Conservation (phyloP, 2,888 invertebrate genomes). For the Priocnemis perturbator region DNA sequence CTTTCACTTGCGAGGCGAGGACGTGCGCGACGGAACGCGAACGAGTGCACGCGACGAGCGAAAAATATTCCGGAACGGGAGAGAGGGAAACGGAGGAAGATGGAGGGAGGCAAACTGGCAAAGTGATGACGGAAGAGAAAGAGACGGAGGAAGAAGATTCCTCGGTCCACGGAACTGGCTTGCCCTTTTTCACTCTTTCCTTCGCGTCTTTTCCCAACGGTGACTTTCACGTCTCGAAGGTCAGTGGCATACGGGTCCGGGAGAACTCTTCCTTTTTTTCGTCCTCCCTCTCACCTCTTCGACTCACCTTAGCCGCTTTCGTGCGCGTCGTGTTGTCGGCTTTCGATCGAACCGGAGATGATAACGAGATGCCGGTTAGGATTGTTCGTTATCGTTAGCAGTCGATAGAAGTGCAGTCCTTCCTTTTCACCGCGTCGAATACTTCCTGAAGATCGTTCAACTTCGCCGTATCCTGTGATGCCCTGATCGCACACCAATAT, state of each 20-base stretch:
- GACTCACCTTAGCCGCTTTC: conserved; percentile 6
- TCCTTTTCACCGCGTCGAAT: conserved; percentile 68
- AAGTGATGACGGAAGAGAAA: conserved; percentile 14
- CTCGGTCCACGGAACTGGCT: not conserved
- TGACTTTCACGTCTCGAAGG: conserved; percentile 17
- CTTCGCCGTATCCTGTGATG: conserved; percentile 62
- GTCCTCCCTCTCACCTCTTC: not conserved
- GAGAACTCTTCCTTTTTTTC: not conserved
- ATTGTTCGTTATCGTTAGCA: conserved; percentile 51
- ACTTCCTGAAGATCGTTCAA: conserved; percentile 67
- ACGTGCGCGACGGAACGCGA: conserved; percentile 21
- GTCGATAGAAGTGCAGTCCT: conserved; percentile 65
- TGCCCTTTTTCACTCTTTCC: conserved; percentile 11
- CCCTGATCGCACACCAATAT: conserved; percentile 52
- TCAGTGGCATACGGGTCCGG: not conserved
- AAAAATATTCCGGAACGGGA: not conserved
- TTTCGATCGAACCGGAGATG: too few relatives aligned
- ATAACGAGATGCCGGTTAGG: conserved; percentile 4
- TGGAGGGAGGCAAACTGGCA: not conserved
- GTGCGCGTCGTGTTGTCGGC: not conserved
- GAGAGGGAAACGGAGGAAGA: not conserved
- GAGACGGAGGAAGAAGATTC: not conserved
- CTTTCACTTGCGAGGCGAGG: conserved; percentile 64
- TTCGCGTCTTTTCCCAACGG: conserved; percentile 1
- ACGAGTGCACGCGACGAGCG: conserved; percentile 14